Evolutionary conservation across 2,888 invertebrate species (phyloP).

Genomic region (Eupithecia vulgata): DNA sequence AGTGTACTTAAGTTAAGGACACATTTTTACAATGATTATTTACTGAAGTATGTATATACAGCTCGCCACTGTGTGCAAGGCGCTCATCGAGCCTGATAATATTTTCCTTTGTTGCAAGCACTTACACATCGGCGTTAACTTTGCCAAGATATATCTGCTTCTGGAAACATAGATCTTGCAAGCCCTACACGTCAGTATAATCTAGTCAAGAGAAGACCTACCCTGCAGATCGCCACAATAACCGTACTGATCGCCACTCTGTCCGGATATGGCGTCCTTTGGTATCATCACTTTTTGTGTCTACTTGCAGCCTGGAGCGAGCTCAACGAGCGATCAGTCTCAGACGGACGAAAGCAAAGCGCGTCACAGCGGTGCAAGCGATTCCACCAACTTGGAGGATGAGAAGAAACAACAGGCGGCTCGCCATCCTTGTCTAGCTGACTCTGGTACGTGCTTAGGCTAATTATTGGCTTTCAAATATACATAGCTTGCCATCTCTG

Average conservation of each 20-base stretch:
- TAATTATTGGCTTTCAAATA: not conserved
- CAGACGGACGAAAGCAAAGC: constrained; percentile 95
- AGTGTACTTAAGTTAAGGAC: too few species aligned
- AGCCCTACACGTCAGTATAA: too few species aligned
- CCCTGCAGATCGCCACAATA: not conserved
- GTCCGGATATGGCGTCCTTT: too few species aligned
- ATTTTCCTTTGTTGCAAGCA: not conserved
- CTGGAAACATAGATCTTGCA: not conserved
- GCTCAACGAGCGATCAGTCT: constrained; percentile 61
- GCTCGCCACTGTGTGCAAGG: too few species aligned
- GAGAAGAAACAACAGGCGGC: constrained; percentile 77
- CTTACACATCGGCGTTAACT: not conserved
- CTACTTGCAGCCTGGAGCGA: constrained; percentile 32
- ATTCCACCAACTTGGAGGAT: constrained; percentile 73
- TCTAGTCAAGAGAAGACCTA: not conserved
- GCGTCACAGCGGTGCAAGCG: constrained; percentile 59
- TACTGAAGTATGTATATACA: too few species aligned
- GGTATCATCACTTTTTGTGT: too few species aligned
- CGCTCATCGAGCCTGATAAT: not conserved
- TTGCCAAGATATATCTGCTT: not conserved
- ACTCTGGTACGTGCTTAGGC: constrained; percentile 82
- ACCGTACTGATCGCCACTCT: not conserved
- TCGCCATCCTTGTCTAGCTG: constrained; percentile 88
- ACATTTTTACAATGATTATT: too few species aligned
- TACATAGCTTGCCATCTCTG: constrained; percentile 82